Percentiles rank a stretch among this genome's conserved stretches.
These are phyloP conservation scores for Athene noctua DNA, from an alignment of 2,113 vertebrate species.

Conservation along the genomic window DNA sequence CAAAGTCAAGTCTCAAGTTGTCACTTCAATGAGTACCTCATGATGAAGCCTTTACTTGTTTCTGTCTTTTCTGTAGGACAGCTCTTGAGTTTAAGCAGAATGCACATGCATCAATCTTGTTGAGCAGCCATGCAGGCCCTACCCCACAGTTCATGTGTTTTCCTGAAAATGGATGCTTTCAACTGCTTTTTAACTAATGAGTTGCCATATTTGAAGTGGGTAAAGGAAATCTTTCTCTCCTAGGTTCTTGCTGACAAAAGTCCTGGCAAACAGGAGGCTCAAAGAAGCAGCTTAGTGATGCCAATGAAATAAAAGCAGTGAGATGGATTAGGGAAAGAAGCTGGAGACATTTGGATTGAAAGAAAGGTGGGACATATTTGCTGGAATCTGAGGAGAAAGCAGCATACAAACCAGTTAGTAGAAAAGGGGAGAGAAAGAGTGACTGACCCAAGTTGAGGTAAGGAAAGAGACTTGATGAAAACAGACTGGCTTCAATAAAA, in stretches of 20 bases:
- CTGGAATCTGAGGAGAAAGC: not conserved
- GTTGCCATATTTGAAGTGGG: not conserved
- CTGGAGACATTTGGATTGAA: not conserved
- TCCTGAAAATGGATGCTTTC: not conserved
- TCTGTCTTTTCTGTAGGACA: not conserved
- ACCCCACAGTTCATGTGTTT: not conserved
- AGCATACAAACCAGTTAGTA: not conserved
- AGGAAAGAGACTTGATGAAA: not conserved
- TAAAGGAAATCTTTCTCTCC: not conserved
- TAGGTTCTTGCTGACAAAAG: not conserved
- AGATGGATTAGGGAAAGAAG: not conserved
- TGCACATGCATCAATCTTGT: accelerated
- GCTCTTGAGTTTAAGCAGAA: not conserved
- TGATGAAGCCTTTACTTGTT: not conserved
- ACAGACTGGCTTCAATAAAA: not conserved
- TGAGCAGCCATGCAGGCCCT: not conserved
- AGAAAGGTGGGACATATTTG: not conserved
- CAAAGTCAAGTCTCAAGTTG: not conserved
- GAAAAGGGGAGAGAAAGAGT: not conserved
- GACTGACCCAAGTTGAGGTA: not conserved
- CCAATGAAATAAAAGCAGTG: not conserved
- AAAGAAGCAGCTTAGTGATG: not conserved
- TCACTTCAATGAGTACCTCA: not conserved
- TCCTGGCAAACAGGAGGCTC: not conserved
- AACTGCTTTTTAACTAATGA: not conserved